Evolutionary conservation across 2,888 invertebrate species (phyloP), one percentile per base, ranked within the genome.

Genomic region (Andrena fulva): DNA sequence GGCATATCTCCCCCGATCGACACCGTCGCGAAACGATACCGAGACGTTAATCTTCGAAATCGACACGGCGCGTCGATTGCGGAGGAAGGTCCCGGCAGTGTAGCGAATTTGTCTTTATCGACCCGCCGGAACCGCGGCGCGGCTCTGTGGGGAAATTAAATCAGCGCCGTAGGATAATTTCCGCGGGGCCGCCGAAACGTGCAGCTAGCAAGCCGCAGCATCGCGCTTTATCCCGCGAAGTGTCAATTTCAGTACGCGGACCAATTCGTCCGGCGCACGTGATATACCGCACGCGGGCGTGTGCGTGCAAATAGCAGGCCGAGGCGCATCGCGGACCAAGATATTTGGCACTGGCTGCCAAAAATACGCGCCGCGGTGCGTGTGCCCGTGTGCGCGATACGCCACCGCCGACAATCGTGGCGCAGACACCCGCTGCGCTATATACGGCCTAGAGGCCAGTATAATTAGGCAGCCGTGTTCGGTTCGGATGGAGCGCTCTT

Each of bases 311-410:
- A 75, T 72, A 77, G 52, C 76, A 64, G 73, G 6, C 20, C 59
- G 71, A 42, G 27, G 71, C 62, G 50, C 63, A 62, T 66, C 50
- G 60, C 64, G 54, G 10, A 12, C 60, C 48, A 74, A 82, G 74
- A 80, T 77, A 82, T 76, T 82, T 66, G 69, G 72, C 79, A 80
- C 72, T 67, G 73, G 63, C 72, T 60, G 62, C 73, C 70, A 66
- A 80, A 78, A 82, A 82, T 80, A 80, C 73, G 24, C 70, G 54
- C 31, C 54, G 27, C 10, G 27, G 20, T 33, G 48, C 27, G 50
- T 27, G 68, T 59, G 68, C 35, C 33, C 10, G 33, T 16, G 64
- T 29, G 6, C 10, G 64, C 59, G 42, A 4, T 20, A 24, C 27
- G 52, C n/a, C 42, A 33, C 29, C 29, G 63, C 35, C 59, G 48